phyloP scores from a whole-genome alignment of 1,140 invertebrate species.

The Euura lappo region DNA sequence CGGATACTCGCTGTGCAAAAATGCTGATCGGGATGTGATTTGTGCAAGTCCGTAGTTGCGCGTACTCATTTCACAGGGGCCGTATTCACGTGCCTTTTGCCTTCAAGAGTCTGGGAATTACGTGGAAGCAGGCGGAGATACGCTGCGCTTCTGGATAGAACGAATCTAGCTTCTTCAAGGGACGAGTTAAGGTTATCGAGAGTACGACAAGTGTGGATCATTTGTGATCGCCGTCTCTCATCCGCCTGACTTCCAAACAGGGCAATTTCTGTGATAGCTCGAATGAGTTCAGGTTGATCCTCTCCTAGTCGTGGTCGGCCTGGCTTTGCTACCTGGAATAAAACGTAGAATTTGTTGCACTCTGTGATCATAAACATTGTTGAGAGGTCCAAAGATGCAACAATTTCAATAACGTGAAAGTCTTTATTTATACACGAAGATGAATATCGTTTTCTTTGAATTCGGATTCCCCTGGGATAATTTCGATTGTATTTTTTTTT shows the following conservation, averaged over 20 bases:
- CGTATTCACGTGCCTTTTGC: constrained; percentile 31
- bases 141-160: constrained; percentile 21
- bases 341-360: too few relatives aligned
- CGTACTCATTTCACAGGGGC: constrained; percentile 38
- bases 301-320: constrained; percentile 17
- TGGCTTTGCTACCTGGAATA: too few relatives aligned
- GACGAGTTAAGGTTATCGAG: constrained; percentile 13
- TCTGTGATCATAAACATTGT: too few relatives aligned
- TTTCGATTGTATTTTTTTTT: too few relatives aligned
- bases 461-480: too few relatives aligned
- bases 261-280: constrained; percentile 22
- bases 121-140: constrained; percentile 27
- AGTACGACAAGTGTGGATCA: constrained; percentile 12
- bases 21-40: constrained; percentile 34
- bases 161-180: constrained; percentile 18
- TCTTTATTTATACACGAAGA: too few relatives aligned
- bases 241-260: constrained; percentile 20
- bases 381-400: too few relatives aligned
- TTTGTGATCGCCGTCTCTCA: constrained; percentile 22
- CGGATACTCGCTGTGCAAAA: constrained; percentile 18
- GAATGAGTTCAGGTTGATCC: constrained; percentile 18
- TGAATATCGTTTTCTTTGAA: too few relatives aligned
- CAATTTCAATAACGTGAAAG: too few relatives aligned
- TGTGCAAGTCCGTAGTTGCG: constrained; percentile 32
- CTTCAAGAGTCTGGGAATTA: constrained; percentile 19